phyloP scores from a whole-genome alignment of 2,113 vertebrate species.

The Oophaga pumilio region DNA sequence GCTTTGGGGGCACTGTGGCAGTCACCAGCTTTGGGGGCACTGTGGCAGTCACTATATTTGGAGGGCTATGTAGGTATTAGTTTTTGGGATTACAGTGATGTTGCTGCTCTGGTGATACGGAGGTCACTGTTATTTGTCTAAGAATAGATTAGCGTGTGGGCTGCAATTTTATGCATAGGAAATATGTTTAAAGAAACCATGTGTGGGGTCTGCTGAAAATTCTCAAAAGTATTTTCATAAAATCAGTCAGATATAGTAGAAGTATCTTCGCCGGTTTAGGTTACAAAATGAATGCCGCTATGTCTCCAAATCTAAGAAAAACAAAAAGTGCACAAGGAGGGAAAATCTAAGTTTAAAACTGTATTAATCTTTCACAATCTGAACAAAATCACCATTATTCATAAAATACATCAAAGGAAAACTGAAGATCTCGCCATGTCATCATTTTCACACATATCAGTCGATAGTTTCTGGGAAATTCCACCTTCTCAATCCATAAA shows the following conservation, averaged over 20 bases:
- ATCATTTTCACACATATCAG: slow-evolving; percentile 11
- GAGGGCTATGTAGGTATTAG: too few relatives aligned
- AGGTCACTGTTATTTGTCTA: too few relatives aligned
- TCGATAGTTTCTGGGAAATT: slow-evolving; percentile 63
- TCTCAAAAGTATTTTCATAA: too few relatives aligned
- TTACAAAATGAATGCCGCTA: background rate
- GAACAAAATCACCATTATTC: background rate
- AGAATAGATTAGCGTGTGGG: too few relatives aligned
- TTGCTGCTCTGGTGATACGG: too few relatives aligned
- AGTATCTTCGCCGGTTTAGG: background rate
- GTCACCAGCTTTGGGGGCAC: too few relatives aligned
- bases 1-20: too few relatives aligned
- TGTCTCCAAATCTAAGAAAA: background rate
- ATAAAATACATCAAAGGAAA: background rate
- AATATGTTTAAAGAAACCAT: too few relatives aligned
- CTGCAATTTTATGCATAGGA: too few relatives aligned
- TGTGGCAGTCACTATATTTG: too few relatives aligned
- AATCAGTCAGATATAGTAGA: background rate
- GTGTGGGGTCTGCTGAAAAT: too few relatives aligned
- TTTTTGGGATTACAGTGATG: too few relatives aligned
- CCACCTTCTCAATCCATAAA: slow-evolving; percentile 59
- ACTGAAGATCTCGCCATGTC: background rate
- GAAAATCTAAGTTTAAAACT: background rate
- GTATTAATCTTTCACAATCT: background rate
- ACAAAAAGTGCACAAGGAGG: background rate